Evolutionary conservation across 2,113 vertebrate genomes (phyloP).

Genomic region (Micronycteris hirsuta): DNA sequence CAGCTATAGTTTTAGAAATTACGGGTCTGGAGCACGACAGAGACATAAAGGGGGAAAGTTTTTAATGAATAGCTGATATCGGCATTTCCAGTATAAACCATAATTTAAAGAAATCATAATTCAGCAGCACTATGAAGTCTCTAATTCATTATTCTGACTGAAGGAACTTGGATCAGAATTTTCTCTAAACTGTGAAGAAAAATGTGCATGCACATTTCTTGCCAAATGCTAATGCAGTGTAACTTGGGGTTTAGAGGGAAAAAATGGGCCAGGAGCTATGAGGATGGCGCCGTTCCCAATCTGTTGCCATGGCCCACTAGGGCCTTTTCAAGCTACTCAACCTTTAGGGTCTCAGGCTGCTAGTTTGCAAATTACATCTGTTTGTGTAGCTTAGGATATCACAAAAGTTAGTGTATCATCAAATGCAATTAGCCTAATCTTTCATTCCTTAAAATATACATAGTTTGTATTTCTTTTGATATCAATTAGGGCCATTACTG

Average conservation of each 20-base stretch:
- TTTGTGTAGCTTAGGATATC: neutral
- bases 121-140: slow-evolving; percentile 47
- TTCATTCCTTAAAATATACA: neutral
- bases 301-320: neutral
- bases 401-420: neutral
- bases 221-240: slow-evolving; percentile 58
- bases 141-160: slow-evolving; percentile 66
- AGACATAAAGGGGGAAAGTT: slow-evolving; percentile 61
- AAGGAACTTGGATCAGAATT: slow-evolving; percentile 42
- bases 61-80: slow-evolving; percentile 62
- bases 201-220: slow-evolving; percentile 45
- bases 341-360: neutral
- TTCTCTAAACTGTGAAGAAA: slow-evolving; percentile 50
- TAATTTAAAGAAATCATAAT: slow-evolving; percentile 69
- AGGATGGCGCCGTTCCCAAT: fast-evolving
- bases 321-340: neutral
- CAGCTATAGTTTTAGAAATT: slow-evolving; percentile 56
- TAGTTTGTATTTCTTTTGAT: neutral
- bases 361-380: neutral
- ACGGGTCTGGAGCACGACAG: slow-evolving; percentile 56
- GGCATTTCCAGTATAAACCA: slow-evolving; percentile 47
- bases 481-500: neutral
- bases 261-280: neutral
- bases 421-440: neutral
- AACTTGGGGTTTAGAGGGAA: slow-evolving; percentile 44